Percentiles rank a stretch among this genome's conserved stretches.
Evolutionary conservation across 2,113 vertebrate species (phyloP).

Genomic region (Nymphicus hollandicus): DNA sequence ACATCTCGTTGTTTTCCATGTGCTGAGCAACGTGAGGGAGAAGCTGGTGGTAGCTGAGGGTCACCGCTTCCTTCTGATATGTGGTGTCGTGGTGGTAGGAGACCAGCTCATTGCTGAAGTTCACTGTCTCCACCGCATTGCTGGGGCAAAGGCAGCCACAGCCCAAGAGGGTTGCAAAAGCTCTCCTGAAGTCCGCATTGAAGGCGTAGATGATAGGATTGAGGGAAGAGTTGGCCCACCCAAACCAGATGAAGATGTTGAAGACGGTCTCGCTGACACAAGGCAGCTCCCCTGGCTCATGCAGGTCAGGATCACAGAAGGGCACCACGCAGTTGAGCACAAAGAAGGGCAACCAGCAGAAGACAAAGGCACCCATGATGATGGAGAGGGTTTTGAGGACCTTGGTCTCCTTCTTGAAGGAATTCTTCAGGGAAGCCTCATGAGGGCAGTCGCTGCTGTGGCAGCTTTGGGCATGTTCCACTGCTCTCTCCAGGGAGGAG

Average conservation of each 20-base stretch:
- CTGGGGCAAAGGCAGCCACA: slow-evolving; percentile 65
- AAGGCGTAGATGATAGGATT: slow-evolving; percentile 81
- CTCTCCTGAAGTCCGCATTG: slow-evolving; percentile 77
- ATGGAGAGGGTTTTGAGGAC: slow-evolving; percentile 81
- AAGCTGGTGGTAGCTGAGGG: not conserved
- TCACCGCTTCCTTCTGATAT: slow-evolving; percentile 61
- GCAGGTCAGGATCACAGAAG: slow-evolving; percentile 60
- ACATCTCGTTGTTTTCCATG: not conserved
- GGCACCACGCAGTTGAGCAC: slow-evolving; percentile 82
- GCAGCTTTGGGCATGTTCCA: slow-evolving; percentile 18
- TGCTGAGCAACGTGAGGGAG: not conserved
- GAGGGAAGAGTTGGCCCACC: slow-evolving; percentile 83
- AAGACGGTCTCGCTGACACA: slow-evolving; percentile 77
- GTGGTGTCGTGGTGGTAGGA: slow-evolving; percentile 77
- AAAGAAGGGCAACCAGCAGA: slow-evolving; percentile 85
- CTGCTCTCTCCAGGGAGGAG: slow-evolving; percentile 73
- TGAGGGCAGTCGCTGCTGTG: slow-evolving; percentile 6
- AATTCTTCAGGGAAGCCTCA: slow-evolving; percentile 63
- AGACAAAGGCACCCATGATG: slow-evolving; percentile 82
- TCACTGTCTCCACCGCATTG: slow-evolving; percentile 65
- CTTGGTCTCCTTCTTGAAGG: slow-evolving; percentile 83
- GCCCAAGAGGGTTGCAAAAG: slow-evolving; percentile 76
- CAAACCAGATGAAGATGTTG: slow-evolving; percentile 80
- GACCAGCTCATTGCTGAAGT: slow-evolving; percentile 76
- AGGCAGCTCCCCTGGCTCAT: not conserved